Evolutionary conservation across 2,797 vertebrate species (phyloP), one percentile per base, ranked within the genome.

Genomic region (Pitangus sulphuratus): DNA sequence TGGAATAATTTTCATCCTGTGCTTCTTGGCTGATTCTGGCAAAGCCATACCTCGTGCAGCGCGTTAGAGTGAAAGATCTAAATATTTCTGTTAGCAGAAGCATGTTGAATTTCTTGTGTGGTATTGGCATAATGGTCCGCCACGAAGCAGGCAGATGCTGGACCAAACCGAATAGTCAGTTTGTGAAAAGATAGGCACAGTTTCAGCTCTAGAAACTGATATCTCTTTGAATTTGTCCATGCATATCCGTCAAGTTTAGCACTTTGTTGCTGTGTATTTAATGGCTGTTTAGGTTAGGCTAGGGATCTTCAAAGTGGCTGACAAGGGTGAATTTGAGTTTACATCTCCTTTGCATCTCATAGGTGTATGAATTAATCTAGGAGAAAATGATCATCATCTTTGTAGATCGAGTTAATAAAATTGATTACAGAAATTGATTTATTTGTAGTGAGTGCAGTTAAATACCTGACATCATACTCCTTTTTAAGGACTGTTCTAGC

Each of bases 11-110:
- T 83, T 82, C 56, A 18, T 87, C 70, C 81, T 44, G 42, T 1
- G 6, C 65, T 87, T 85, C 58, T 48, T 89, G 91, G 68, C 77
- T 86, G 82, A 56, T 87, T 72, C 69, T 94, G 90, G 91, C 66
- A 95, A 89, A 91, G 60, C 54, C 78, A 80, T 81, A 64, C 33
- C 11, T 64, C 3, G 4, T 33, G 53, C 53, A 87, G 78, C 2
- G 2, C 18, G 54, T 96, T 82, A 72, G 84, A 84, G 45, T 39
- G 64, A 78, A 86, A 91, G 62, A 88, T 87, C 45, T 93, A 82
- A 89, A 57, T 93, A 81, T 93, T 88, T 87, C 84, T 92, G 47
- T 89, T 95, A 93, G 91, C 84, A 92, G 57, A 57, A 89, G 39
- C 11, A 8, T 89, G 89, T 91, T 96, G 71, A 35, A 96, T 96